A percentile compares a stretch with the other conserved stretches of the same genome.
Conservation (phyloP, 2,888 invertebrate species). For the Athalia rosae region DNA sequence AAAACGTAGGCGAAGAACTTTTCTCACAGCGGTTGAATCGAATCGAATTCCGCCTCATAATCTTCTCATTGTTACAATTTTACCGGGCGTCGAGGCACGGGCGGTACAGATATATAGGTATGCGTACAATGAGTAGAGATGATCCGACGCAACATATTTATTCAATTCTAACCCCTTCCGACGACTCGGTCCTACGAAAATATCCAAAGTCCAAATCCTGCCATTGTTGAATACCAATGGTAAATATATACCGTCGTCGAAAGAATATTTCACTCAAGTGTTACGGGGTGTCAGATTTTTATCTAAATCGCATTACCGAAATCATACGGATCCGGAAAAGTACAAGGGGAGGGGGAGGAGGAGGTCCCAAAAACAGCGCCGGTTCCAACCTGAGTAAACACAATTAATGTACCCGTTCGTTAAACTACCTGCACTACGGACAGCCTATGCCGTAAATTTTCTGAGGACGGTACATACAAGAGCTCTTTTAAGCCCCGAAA, state of each 20-base stretch:
- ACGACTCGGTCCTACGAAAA: constrained; percentile 37
- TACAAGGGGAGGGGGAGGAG: constrained; percentile 11
- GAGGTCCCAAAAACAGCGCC: constrained; percentile 29
- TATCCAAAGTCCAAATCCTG: constrained; percentile 38
- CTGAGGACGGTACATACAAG: not conserved
- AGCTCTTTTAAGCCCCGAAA: not conserved
- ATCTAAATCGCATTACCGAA: constrained; percentile 48
- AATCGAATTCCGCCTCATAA: not conserved
- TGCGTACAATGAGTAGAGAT: constrained; percentile 8
- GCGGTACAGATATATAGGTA: not conserved
- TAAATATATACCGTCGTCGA: constrained; percentile 14
- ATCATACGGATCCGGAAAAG: not conserved
- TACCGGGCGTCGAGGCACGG: not conserved
- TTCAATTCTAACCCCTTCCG: constrained; percentile 41
- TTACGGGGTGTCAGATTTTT: constrained; percentile 43
- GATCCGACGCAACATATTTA: constrained; percentile 45
- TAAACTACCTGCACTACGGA: constrained; percentile 25
- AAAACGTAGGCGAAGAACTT: not conserved
- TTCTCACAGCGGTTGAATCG: not conserved
- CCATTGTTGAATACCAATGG: constrained; percentile 16
- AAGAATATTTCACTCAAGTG: constrained; percentile 10
- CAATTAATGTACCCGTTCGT: constrained; percentile 38
- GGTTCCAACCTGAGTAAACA: constrained; percentile 41
- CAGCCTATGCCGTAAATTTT: constrained; percentile 21
- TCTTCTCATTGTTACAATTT: constrained; percentile 35